These are phyloP conservation scores for Xyliphius kryptos DNA, from an alignment of 2,113 vertebrate genomes.

Conservation along the genomic window DNA sequence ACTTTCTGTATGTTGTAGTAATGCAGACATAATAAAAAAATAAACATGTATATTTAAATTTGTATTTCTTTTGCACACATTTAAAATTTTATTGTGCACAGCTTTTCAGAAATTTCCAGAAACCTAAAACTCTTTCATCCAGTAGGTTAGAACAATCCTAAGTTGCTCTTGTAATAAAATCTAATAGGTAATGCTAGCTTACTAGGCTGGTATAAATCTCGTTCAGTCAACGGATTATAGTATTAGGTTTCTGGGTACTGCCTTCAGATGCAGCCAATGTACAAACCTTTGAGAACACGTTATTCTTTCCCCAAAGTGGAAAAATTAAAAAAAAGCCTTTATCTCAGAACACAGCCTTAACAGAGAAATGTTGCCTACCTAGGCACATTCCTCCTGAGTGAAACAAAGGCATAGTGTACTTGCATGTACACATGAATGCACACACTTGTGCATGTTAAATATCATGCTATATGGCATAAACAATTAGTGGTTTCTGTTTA, in stretches of 20 bases:
- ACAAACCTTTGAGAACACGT: background rate
- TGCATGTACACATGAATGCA: too few relatives aligned
- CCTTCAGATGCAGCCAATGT: background rate
- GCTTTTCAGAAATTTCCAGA: conserved; percentile 2
- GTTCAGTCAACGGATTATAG: conserved; percentile 2
- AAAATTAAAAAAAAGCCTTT: background rate
- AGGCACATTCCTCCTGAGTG: conserved; percentile 10
- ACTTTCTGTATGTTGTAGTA: too few relatives aligned
- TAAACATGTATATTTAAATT: too few relatives aligned
- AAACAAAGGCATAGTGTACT: conserved; percentile 1
- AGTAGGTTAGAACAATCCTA: background rate
- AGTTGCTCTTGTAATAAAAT: too few relatives aligned
- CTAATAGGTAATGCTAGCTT: background rate
- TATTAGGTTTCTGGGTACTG: background rate
- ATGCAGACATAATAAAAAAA: too few relatives aligned
- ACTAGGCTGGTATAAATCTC: background rate
- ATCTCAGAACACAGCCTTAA: background rate
- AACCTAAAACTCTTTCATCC: background rate
- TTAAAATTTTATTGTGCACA: background rate
- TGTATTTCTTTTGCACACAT: too few relatives aligned
- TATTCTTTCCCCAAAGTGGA: background rate
- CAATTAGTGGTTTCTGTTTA: background rate
- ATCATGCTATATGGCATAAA: background rate
- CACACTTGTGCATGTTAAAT: conserved; percentile 5
- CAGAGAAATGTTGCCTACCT: conserved; percentile 13